Evolutionary conservation across 2,888 invertebrate genomes (phyloP), one percentile per base, ranked within the genome.

Genomic region (Prenolepis imparis): DNA sequence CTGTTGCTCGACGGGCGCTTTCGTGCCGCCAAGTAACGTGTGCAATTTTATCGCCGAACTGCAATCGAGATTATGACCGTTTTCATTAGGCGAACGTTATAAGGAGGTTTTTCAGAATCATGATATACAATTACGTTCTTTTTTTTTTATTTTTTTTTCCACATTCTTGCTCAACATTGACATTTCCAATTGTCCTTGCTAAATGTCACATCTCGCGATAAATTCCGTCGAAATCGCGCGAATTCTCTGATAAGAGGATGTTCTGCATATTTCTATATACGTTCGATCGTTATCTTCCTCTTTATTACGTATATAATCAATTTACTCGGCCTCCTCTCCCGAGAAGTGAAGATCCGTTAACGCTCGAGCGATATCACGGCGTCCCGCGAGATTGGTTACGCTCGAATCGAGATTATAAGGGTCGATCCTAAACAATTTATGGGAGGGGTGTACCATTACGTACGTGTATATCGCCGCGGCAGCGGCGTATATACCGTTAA

Each of bases 21-120:
- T 89, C 89, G 89, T 89, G 87, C 84, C 67, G 82, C 73, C 61
- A 78, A 82, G 64, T 84, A 86, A 88, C 92, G 90, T 91, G 90
- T 91, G 92, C 92, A 92, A 91, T 92, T 92, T 68, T 90, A 88
- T 89, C 87, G 90, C 89, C 90, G 91, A 92, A 90, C 90, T 91
- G 91, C 92, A 87, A 83, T 68, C 86, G 82, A 89, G 84, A 90
- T 89, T 87, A 86, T 84, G 85, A 88, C 89, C 90, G 90, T 88
- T 88, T 88, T 89, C 89, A 90, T 90, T 91, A 87, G 88, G 90
- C 8, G 52, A 52, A 52, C 91, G 88, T 84, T 74, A 84, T 87
- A 90, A 87, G 55, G 85, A 67, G 85, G 66, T 85, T 82, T 82
- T n/a, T 24, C 9, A 39, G 55, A 61, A 63, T 41, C 15, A 61